Base-by-base conservation (phyloP, 2,888 invertebrate genomes). In the Drosophila anceps region DNA sequence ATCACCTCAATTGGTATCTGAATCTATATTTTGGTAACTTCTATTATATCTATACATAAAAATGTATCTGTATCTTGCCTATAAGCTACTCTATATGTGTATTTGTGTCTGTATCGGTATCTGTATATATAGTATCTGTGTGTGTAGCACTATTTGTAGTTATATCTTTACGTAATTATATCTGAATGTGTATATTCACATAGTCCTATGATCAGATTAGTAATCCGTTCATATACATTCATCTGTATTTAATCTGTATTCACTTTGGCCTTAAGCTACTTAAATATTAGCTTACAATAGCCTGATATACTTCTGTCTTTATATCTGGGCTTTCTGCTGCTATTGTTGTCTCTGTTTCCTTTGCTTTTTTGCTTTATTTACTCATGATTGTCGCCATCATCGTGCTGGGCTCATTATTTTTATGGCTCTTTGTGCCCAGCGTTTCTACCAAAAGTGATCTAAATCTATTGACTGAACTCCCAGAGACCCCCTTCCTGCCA, bases 321-420 rank as follows among this genome's bases (percentile, higher is more conserved):
- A 48, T 24, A 46, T 63, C n/a, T 27, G 29, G 35, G 6, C 55
- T 35, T 27, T 39, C 37, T 46, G 33, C 39, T 43, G 44, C 58
- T 73, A 51, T 64, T 57, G 55, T 60, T 55, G 24, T 50, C 44
- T 69, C 55, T 31, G 31, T 46, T 43, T 18, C 9, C 18, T 64
- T 33, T 13, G 10, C n/a, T 31, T 54, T 60, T 57, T 57, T 62
- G 54, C 64, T 63, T 59, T 72, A 71, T 73, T 79, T 59, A 69
- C 76, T 69, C 73, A 76, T 83, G 86, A 86, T 81, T 84, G 84
- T 84, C 84, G 84, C 87, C 87, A 84, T 69, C 66, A 65, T 81
- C 85, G 86, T 85, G 86, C 74, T 71, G 63, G 77, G 80, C 88
- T 88, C 85, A 82, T 86, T 86, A 86, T 79, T 85, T 84, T 86